Conservation (phyloP, 2,113 vertebrate species). For the Corvus moneduloides region DNA sequence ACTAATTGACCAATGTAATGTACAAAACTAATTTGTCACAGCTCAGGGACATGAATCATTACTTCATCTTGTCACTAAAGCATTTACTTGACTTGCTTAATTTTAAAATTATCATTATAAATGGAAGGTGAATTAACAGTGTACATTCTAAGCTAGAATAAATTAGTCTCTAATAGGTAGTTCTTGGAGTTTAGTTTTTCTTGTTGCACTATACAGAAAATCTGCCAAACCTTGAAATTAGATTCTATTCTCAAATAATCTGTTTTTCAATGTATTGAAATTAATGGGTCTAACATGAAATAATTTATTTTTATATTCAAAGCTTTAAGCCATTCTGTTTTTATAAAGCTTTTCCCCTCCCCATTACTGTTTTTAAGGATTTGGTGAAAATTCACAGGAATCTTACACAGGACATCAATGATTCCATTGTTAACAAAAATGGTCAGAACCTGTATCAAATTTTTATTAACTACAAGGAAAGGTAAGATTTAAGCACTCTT, state of each 20-base stretch:
- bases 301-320: background rate
- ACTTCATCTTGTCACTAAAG: conserved; percentile 62
- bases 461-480: conserved; percentile 95
- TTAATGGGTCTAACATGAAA: background rate
- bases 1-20: conserved; percentile 64
- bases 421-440: conserved; percentile 87
- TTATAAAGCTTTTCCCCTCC: background rate
- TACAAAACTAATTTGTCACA: conserved; percentile 54
- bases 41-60: conserved; percentile 58
- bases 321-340: background rate
- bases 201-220: background rate
- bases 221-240: background rate
- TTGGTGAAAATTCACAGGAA: conserved; percentile 92
- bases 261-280: background rate
- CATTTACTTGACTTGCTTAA: conserved; percentile 64
- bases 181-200: conserved; percentile 8
- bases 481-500: conserved; percentile 70
- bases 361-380: conserved; percentile 79
- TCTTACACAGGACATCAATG: conserved; percentile 88
- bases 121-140: conserved; percentile 52
- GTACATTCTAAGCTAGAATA: background rate
- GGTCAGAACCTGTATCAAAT: conserved; percentile 92
- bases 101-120: conserved; percentile 67
- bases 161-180: conserved; percentile 42
- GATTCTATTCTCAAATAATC: background rate